Conservation (phyloP, 2,113 vertebrate species). For the Seriola rivoliana region DNA sequence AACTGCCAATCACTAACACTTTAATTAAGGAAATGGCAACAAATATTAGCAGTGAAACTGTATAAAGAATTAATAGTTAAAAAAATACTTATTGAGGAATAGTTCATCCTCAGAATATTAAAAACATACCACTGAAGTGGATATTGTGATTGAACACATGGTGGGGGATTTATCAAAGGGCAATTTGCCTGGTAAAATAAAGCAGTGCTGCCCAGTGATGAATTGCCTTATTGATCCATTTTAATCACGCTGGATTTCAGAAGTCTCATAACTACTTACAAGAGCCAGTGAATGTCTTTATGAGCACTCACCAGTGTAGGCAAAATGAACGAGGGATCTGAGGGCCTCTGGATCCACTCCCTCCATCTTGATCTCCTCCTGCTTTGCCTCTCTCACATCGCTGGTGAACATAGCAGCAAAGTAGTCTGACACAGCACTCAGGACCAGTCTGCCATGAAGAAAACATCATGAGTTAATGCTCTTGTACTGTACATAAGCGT, state of each 20-base stretch:
- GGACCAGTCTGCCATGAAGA: slow-evolving; percentile 88
- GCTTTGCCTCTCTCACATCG: slow-evolving; percentile 94
- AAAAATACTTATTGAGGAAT: not conserved
- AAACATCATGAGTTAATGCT: slow-evolving; percentile 38
- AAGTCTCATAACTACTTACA: slow-evolving; percentile 62
- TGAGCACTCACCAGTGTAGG: slow-evolving; percentile 93
- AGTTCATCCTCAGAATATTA: not conserved
- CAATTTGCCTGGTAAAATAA: slow-evolving; percentile 32
- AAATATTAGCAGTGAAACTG: not conserved
- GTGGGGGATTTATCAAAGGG: slow-evolving; percentile 5
- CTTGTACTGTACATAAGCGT: not conserved
- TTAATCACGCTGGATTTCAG: slow-evolving; percentile 59
- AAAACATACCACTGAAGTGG: not conserved
- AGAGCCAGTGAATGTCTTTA: slow-evolving; percentile 66
- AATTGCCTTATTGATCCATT: slow-evolving; percentile 63
- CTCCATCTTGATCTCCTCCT: slow-evolving; percentile 98
- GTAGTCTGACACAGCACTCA: slow-evolving; percentile 96
- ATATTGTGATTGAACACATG: not conserved
- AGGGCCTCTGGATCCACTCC: slow-evolving; percentile 95
- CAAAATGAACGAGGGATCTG: slow-evolving; percentile 93
- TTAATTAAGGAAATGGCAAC: slow-evolving; percentile 19
- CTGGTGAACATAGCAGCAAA: slow-evolving; percentile 99
- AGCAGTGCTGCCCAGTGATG: slow-evolving; percentile 34
- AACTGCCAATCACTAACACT: not conserved
- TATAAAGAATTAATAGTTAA: not conserved